These are phyloP conservation scores for Canis aureus DNA, from an alignment of 2,113 vertebrate genomes.

Conservation along the genomic window DNA sequence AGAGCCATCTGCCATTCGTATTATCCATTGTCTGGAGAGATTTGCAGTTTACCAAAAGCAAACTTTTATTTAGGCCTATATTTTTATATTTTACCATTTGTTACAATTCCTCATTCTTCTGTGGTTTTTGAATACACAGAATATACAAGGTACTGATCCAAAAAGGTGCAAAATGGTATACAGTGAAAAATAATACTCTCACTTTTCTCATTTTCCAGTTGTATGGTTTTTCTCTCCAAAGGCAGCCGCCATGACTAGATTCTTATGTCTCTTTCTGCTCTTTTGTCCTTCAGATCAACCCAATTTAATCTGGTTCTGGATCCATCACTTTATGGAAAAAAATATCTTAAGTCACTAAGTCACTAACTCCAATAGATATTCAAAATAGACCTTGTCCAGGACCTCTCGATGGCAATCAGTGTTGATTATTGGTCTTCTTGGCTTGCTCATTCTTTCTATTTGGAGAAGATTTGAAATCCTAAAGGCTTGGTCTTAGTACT, in stretches of 20 bases:
- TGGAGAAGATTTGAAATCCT: not conserved
- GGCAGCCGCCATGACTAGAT: not conserved
- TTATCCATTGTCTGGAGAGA: not conserved
- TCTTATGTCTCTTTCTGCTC: not conserved
- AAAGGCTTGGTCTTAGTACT: not conserved
- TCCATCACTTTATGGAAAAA: not conserved
- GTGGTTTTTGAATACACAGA: not conserved
- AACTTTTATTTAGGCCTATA: not conserved
- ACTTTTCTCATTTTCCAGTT: not conserved
- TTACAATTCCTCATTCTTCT: not conserved
- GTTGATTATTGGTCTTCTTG: not conserved
- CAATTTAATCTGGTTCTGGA: not conserved
- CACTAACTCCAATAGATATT: not conserved
- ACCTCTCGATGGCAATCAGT: not conserved
- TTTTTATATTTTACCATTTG: conserved; percentile 9
- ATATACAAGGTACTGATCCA: not conserved
- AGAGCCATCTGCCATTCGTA: not conserved
- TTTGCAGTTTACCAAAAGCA: conserved; percentile 39
- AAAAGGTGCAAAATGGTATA: not conserved
- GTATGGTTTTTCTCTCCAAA: not conserved
- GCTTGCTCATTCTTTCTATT: not conserved
- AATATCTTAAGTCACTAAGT: not conserved
- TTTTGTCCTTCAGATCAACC: not conserved
- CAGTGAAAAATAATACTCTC: not conserved
- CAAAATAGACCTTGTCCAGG: not conserved